A percentile compares a stretch with the other conserved stretches of the same genome.
These are phyloP conservation scores for Carollia perspicillata DNA, from an alignment of 2,113 vertebrate species.

Conservation along the genomic window DNA sequence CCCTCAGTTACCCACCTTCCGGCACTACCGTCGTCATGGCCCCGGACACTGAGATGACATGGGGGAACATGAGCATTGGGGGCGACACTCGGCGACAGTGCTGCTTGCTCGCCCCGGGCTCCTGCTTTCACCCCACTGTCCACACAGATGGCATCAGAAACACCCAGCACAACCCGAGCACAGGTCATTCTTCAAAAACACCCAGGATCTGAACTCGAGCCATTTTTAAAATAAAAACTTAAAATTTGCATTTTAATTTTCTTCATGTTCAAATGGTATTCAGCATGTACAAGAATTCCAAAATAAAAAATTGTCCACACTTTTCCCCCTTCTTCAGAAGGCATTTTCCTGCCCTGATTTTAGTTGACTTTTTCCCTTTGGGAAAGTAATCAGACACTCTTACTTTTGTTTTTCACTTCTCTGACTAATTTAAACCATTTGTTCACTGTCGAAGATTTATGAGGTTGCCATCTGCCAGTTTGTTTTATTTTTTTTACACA, in stretches of 20 bases:
- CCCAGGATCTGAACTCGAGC: background rate
- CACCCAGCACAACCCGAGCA: background rate
- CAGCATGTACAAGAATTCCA: background rate
- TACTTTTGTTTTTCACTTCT: conserved; percentile 64
- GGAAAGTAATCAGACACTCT: conserved; percentile 60
- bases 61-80: background rate
- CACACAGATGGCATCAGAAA: background rate
- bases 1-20: background rate
- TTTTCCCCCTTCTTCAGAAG: background rate
- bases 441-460: conserved; percentile 58
- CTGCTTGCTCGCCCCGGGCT: background rate
- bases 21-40: background rate
- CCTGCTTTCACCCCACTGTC: background rate
- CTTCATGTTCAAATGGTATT: background rate
- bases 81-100: accelerated
- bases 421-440: conserved; percentile 75
- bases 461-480: conserved; percentile 55
- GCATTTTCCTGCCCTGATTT: conserved; percentile 27
- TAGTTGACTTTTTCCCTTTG: conserved; percentile 1
- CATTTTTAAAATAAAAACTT: background rate
- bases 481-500: conserved; percentile 58
- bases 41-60: background rate
- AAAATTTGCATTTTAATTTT: conserved; percentile 35
- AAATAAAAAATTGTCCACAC: background rate
- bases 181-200: background rate